Base-by-base conservation (phyloP, 2,797 vertebrate genomes). In the Onychomys torridus region DNA sequence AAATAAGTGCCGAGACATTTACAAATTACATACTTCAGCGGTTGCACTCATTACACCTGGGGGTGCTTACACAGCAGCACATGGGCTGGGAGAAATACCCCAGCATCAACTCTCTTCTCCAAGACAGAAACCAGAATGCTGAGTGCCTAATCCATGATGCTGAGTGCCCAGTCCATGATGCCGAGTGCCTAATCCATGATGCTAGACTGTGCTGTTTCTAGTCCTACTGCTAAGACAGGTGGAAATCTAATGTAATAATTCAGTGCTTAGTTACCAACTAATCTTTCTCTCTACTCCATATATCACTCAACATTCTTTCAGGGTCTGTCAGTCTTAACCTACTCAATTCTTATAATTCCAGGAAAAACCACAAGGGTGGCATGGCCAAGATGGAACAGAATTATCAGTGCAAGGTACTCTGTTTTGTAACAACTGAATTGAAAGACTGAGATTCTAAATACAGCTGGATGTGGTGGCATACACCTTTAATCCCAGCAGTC, bases 1-100 rank as follows among this genome's bases (percentile, higher is more conserved):
- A 69, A 81, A 92, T 84, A 59, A 89, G 1, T 83, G 23, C 84
- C 49, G 86, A 79, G 52, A 63, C 40, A 69, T 67, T 69, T 96
- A 37, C 73, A 73, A 61, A 82, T 95, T 81, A 43, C 49, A 3
- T 4, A 77, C n/a, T 57, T 75, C 11, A 21, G 37, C 52, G n/a
- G 12, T 78, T 0, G 0, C 46, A 78, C 77, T 93, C 85, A 71
- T 93, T 73, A 61, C 1, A 71, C 10, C 25, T 71, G 34, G 40
- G 32, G 34, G 40, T 81, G 1, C 81, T 85, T 63, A 34, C 32
- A 34, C 87, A 78, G 12, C 25, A 57, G 43, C 40, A 4, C 34
- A 34, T 6, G 49, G 34, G n/a, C 52, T 49, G 27, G 27, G 37
- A 2, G 32, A 57, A 59, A 83, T 77, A 37, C 49, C n/a, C 89